These are phyloP conservation scores for Notospermus geniculatus DNA, from an alignment of 1,140 invertebrate species.

Conservation along the genomic window DNA sequence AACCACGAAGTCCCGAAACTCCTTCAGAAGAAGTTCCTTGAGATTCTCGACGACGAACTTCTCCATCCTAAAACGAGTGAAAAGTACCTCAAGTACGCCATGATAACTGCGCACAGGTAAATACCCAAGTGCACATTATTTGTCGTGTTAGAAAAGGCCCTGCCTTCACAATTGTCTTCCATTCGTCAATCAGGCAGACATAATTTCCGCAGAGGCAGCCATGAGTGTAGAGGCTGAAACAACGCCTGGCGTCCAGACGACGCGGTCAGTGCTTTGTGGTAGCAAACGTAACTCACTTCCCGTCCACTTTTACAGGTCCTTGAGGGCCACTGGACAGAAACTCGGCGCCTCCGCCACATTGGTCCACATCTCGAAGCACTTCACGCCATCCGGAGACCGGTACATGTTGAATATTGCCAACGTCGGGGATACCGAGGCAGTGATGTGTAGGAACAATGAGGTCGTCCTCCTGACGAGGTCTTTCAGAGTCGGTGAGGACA, in stretches of 20 bases:
- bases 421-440: constrained; percentile 52
- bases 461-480: constrained; percentile 39
- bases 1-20: constrained; percentile 49
- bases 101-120: constrained; percentile 52
- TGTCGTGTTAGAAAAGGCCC: too few relatives aligned
- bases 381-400: constrained; percentile 21
- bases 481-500: constrained; percentile 41
- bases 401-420: constrained; percentile 48
- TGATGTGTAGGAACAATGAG: constrained; percentile 44
- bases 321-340: constrained; percentile 48
- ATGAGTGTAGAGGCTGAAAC: too few relatives aligned
- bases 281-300: not conserved
- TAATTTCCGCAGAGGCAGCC: too few relatives aligned
- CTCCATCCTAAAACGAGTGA: constrained; percentile 27
- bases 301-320: constrained; percentile 32
- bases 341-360: constrained; percentile 48
- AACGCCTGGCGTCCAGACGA: too few relatives aligned
- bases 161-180: too few relatives aligned
- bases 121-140: not conserved
- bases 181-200: too few relatives aligned
- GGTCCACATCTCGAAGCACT: constrained; percentile 37
- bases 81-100: constrained; percentile 48
- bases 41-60: constrained; percentile 36
- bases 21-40: constrained; percentile 35
- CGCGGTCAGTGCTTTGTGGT: too few relatives aligned